phyloP scores from a whole-genome alignment of 2,113 vertebrate species.

The Panurus biarmicus region DNA sequence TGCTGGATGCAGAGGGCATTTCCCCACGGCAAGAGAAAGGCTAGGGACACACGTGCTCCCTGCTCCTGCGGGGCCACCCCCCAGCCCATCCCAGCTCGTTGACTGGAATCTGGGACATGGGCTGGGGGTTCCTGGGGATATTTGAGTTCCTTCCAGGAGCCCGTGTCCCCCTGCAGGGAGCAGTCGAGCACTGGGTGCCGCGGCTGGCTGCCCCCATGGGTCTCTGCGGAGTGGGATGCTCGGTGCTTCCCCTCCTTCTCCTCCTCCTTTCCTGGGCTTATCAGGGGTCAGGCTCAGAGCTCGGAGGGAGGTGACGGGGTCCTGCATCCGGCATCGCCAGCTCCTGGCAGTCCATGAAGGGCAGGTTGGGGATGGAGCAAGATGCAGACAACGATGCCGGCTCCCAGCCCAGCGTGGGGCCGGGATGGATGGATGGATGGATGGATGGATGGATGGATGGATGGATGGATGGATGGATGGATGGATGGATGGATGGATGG shows the following conservation, averaged over 20 bases:
- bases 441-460: not conserved
- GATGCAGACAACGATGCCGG: accelerated
- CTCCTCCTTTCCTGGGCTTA: not conserved
- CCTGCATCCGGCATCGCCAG: not conserved
- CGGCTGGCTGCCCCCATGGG: not conserved
- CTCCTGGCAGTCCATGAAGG: not conserved
- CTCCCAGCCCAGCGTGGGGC: not conserved
- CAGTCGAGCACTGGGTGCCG: accelerated
- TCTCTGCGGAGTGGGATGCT: not conserved
- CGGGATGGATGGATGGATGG: not conserved
- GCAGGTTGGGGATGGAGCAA: not conserved
- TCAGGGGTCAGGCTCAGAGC: not conserved
- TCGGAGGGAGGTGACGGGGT: not conserved
- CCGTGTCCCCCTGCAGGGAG: not conserved
- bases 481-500: not conserved
- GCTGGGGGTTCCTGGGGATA: not conserved
- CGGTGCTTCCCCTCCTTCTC: not conserved
- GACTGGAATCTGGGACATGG: not conserved
- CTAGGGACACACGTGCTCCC: accelerated
- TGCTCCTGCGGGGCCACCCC: not conserved
- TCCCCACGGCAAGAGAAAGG: accelerated
- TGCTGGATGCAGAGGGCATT: not conserved
- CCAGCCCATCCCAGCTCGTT: not conserved
- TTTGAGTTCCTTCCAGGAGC: not conserved
- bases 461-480: not conserved